Percentiles rank a stretch among this genome's conserved stretches.
These are phyloP conservation scores for Hephaestus fuliginosus DNA, from an alignment of 2,797 vertebrate genomes.

Conservation along the genomic window DNA sequence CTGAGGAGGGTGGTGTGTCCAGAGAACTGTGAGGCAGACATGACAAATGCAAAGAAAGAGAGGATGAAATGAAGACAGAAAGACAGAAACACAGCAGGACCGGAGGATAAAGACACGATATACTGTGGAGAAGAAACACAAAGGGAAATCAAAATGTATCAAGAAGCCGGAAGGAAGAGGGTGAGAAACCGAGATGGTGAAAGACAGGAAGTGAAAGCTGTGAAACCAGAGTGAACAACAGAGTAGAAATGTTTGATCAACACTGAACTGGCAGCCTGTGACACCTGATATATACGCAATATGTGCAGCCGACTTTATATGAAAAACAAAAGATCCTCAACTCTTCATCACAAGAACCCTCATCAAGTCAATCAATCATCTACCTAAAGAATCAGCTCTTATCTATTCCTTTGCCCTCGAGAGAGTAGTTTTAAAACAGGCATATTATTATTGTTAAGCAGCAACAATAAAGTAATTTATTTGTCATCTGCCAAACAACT, in stretches of 20 bases:
- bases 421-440: neutral
- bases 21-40: neutral
- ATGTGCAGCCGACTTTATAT: neutral
- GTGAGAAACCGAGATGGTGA: slow-evolving; percentile 9
- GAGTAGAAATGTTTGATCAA: neutral
- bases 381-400: neutral
- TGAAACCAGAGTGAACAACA: neutral
- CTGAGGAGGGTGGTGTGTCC: neutral
- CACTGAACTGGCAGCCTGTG: neutral
- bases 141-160: neutral
- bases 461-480: no score
- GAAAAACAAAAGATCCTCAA: neutral
- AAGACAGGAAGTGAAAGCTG: slow-evolving; percentile 64
- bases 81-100: neutral
- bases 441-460: neutral
- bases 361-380: neutral
- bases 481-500: no score
- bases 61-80: neutral
- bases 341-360: neutral
- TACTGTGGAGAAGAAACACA: neutral
- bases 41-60: neutral
- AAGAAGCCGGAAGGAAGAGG: slow-evolving; percentile 27
- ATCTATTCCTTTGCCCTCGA: neutral
- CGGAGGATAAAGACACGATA: neutral
- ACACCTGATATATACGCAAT: neutral